Evolutionary conservation across 1,140 invertebrate genomes (phyloP), one percentile per base, ranked within the genome.

Genomic region (Paracyclopina nana): DNA sequence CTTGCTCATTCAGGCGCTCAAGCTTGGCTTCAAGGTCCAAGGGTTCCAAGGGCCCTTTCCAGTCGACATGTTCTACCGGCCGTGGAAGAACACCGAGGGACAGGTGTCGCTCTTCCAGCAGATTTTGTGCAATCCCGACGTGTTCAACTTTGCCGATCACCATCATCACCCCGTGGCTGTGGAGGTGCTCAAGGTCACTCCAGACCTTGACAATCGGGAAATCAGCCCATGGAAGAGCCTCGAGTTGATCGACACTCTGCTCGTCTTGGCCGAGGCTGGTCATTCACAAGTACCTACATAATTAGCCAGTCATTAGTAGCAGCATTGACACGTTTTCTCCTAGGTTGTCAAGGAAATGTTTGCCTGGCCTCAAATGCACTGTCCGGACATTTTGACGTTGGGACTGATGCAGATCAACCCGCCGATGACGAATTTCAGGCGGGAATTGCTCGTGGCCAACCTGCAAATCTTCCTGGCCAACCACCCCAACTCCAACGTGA

Each of bases 111-210:
- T 29, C 2, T 56, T 43, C 26, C 20, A 49, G 14, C 31, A 50
- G 11, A 22, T 46, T 24, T 26, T 54, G 9, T 84, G 85, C 60
- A 78, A 86, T 68, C 76, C 84, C 1, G 91, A 96, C 64, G 74
- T 96, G 27, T 92, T 96, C 63, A 88, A 82, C 60, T 86, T 96
- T 62, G 79, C 82, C 44, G 90, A 96, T 64, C 81, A 85, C 66
- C 77, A 80, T 0, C 86, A 79, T 63, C 79, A 79, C 57, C 73
- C 80, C 6, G 83, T 91, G 2, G 69, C 77, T 1, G 78, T 87
- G 50, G 86, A 94, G 57, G 74, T 85, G 52, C 63, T 97, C 8
- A 97, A 97, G 68, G 79, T 84, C 14, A 77, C 80, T 12, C 88
- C 88, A 0, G 90, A 95, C 70, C 65, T 70, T 45, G 87, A 95